Base-by-base conservation (phyloP, 2,113 vertebrate genomes). In the Ctenomys sociabilis region DNA sequence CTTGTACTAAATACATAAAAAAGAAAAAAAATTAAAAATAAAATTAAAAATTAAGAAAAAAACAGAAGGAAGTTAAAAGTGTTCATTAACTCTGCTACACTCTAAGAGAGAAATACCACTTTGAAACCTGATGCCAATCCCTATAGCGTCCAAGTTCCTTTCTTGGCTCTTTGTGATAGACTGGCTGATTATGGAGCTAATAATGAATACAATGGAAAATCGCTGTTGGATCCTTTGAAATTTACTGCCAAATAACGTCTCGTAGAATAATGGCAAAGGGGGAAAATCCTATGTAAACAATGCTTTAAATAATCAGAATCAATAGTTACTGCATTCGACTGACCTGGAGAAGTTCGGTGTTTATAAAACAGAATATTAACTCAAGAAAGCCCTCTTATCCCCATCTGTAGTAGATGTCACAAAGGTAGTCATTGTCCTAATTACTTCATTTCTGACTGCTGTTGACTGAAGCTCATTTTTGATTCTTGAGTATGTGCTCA, bases 91-190 rank as follows among this genome's bases (percentile, higher is more conserved):
- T 95, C 88, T 92, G 91, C 88, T 88, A 72, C 72, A 77, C 66
- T 88, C 4, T 14, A 91, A 96, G 49, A 97, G 81, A 91, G 95
- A 96, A 97, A 91, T 82, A 64, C 73, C 94, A 95, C 91, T 97
- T 93, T 95, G 97, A 98, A 98, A 98, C 96, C 88, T 93, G 94
- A 97, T 97, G 95, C 96, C 57, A 73, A 0, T 90, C 81, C 92
- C 75, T 88, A 86, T 80, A 93, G 40, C 70, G 26, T 68, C 87
- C 57, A 91, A 92, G 81, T 93, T 85, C 21, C 59, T 96, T 45
- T 94, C 88, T 93, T 40, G 96, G 28, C 45, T 95, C 49, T 96
- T 97, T 77, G 86, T 96, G n/a, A 96, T 93, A 75, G 11, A 70
- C 95, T 57, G 86, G 80, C 52, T 97, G 96, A 95, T 88, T 92